Evolutionary conservation across 2,888 invertebrate genomes (phyloP).

Genomic region (Furcula furcula): DNA sequence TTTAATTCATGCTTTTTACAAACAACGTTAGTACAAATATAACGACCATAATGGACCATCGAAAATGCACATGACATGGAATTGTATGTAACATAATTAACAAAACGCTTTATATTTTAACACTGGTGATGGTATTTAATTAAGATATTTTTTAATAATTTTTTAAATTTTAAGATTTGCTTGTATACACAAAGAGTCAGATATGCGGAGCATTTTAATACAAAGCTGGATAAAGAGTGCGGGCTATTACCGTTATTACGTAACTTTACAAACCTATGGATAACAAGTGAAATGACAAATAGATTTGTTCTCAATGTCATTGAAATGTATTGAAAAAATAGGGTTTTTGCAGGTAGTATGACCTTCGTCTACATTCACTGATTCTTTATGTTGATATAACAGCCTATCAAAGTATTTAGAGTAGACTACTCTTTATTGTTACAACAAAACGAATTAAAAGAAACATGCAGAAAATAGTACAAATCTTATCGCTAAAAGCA

Average conservation of each 20-base stretch:
- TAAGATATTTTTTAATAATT: conserved; percentile 38
- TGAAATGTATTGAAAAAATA: conserved; percentile 47
- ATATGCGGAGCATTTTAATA: conserved; percentile 17
- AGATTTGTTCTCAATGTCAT: conserved; percentile 53
- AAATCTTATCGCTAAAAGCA: too few species aligned
- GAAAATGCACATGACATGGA: conserved; percentile 72
- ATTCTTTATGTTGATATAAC: conserved; percentile 22
- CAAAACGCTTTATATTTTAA: conserved; percentile 53
- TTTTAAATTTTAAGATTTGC: conserved; percentile 37
- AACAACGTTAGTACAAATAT: conserved; percentile 3
- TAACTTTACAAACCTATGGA: neutral
- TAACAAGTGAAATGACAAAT: conserved; percentile 14
- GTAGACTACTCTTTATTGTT: too few species aligned
- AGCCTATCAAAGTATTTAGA: neutral
- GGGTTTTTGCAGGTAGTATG: conserved; percentile 45
- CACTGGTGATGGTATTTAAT: conserved; percentile 64
- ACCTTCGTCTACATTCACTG: conserved; percentile 58
- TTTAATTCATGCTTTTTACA: conserved; percentile 8
- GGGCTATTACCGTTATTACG: conserved; percentile 23
- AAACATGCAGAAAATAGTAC: too few species aligned
- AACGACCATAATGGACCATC: conserved; percentile 67
- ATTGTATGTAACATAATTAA: conserved; percentile 32
- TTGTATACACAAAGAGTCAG: conserved; percentile 59
- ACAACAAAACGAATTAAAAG: too few species aligned
- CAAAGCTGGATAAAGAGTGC: conserved; percentile 19